Base-by-base conservation (phyloP, 1,140 invertebrate species). In the Drosophila funebris region DNA sequence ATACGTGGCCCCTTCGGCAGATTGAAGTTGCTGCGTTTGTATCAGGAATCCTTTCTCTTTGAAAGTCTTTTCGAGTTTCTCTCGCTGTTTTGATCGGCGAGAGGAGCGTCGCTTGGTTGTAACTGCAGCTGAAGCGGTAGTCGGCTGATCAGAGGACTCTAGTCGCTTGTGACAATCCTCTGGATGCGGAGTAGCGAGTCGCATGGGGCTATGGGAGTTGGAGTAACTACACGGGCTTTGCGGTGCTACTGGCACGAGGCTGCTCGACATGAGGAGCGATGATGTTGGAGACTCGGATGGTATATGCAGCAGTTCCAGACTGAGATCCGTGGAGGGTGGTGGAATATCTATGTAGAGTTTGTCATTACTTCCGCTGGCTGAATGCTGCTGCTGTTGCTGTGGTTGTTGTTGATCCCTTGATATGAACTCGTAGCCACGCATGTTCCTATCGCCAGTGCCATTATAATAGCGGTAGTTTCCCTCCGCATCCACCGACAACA, bases 41-140 rank as follows among this genome's bases (percentile, higher is more conserved):
- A 98, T 98, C 7, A 98, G 92, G 81, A 98, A 97, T 0, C 97
- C 97, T 88, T 97, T 97, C 84, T 98, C 97, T 82, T 97, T 96
- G 85, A 98, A 97, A 0, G 97, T 97, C 85, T 97, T 96, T 88
- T 98, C 97, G 7, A 98, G 92, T 80, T 97, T 97, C 74, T 97
- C 96, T 33, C 97, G 93, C 70, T 97, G 96, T 5, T 97, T 91
- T 1, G 96, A 96, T 78, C 97, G 97, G 37, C 96, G 92, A 0
- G 96, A 96, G 73, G 96, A 96, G 24, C 96, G 92, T 95, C 96
- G 67, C 94, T 78, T 89, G 2, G 52, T 33, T 8, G 20, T 29
- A 9, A 24, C 8, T 14, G 22, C 43, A 1, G 94, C 93, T 78
- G 82, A 89, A 13, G 48, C 66, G 0, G 68, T 44, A 31, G 24